These are phyloP conservation scores for Vanessa cardui DNA, from an alignment of 2,888 invertebrate genomes.

Conservation along the genomic window DNA sequence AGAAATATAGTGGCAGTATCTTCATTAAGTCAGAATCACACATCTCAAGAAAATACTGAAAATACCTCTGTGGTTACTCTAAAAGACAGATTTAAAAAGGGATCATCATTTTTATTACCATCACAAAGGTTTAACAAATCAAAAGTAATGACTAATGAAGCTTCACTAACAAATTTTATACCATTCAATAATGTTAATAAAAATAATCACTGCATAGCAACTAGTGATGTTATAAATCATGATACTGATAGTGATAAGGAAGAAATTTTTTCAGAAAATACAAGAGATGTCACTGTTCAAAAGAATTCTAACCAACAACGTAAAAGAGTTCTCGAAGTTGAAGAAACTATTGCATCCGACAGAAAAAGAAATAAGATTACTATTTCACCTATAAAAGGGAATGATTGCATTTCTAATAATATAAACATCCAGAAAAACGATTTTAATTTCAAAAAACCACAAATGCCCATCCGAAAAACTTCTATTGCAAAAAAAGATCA, in stretches of 20 bases:
- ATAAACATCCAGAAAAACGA: slow-evolving; percentile 18
- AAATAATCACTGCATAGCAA: slow-evolving; percentile 9
- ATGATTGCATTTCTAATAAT: slow-evolving; percentile 3
- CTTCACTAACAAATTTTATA: slow-evolving; percentile 1
- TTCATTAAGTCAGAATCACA: slow-evolving; percentile 34
- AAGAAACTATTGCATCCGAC: slow-evolving; percentile 21
- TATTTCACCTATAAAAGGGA: slow-evolving; percentile 15
- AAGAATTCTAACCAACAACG: slow-evolving; percentile 12
- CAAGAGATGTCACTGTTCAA: slow-evolving; percentile 17
- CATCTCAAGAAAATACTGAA: slow-evolving; percentile 21
- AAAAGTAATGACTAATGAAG: slow-evolving; percentile 10
- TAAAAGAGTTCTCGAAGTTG: slow-evolving; percentile 28
- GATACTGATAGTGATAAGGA: slow-evolving; percentile 34
- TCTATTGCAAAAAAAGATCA: slow-evolving; percentile 23
- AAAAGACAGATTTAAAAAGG: slow-evolving; percentile 61
- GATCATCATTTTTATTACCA: slow-evolving; percentile 52
- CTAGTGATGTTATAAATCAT: slow-evolving; percentile 8
- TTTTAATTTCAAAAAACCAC: slow-evolving; percentile 36
- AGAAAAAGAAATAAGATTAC: slow-evolving; percentile 29
- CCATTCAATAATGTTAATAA: slow-evolving; percentile 10
- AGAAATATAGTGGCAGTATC: slow-evolving; percentile 47
- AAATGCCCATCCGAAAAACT: slow-evolving; percentile 29
- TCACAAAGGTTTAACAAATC: slow-evolving; percentile 63
- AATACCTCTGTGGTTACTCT: slow-evolving; percentile 40
- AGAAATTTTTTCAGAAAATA: slow-evolving; percentile 36